Evolutionary conservation across 2,797 vertebrate genomes (phyloP).

Genomic region (Fundulus diaphanus): DNA sequence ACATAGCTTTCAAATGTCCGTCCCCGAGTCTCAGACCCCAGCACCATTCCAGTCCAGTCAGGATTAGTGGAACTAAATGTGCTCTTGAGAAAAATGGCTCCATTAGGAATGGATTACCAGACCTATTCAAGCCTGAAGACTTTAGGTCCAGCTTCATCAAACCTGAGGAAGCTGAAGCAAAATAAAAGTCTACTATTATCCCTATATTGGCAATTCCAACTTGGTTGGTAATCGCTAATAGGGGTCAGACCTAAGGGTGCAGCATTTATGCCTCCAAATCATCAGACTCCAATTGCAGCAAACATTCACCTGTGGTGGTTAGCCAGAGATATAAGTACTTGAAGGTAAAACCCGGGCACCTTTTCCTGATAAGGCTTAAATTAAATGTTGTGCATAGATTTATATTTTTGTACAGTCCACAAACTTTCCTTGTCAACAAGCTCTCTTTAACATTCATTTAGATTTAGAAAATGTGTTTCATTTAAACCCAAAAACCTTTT

Average conservation of each 20-base stretch:
- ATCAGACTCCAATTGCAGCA: neutral
- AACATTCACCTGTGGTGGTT: neutral
- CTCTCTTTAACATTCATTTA: neutral
- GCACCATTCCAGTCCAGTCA: neutral
- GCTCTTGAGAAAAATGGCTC: neutral
- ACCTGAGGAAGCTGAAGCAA: neutral
- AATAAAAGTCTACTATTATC: neutral
- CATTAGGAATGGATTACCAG: conserved; percentile 2
- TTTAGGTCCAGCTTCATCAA: neutral
- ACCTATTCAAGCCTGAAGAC: neutral
- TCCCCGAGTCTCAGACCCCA: neutral
- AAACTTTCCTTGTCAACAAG: neutral
- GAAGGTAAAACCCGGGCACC: too few relatives aligned
- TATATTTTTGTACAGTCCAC: neutral
- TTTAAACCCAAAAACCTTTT: neutral
- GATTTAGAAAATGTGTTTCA: neutral
- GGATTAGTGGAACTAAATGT: neutral
- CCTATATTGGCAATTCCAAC: neutral
- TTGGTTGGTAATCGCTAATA: neutral
- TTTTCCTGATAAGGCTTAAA: neutral
- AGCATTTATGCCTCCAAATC: neutral
- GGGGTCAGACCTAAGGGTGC: neutral
- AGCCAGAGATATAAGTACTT: neutral
- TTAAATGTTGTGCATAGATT: too few relatives aligned
- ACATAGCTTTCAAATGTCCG: neutral